A percentile compares a stretch with the other conserved stretches of the same genome.
Conservation (phyloP, 2,797 vertebrate genomes). For the Psittacula derbiana region DNA sequence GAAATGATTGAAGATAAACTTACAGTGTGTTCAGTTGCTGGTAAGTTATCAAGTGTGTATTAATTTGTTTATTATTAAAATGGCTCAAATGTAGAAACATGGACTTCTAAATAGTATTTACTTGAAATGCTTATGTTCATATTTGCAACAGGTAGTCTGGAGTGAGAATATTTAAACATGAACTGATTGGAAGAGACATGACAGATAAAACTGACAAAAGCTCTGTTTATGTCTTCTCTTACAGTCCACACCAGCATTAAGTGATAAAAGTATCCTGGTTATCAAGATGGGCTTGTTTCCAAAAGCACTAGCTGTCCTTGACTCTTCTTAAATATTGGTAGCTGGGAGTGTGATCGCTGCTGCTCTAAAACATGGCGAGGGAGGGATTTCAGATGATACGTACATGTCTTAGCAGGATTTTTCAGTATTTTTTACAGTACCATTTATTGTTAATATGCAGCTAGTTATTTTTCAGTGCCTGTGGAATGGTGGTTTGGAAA, state of each 20-base stretch:
- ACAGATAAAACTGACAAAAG: background rate
- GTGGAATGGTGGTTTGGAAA: background rate
- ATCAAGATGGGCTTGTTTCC: background rate
- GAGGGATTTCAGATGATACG: background rate
- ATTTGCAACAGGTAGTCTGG: background rate
- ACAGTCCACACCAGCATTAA: background rate
- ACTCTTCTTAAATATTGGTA: background rate
- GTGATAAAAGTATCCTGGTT: background rate
- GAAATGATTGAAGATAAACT: conserved; percentile 80
- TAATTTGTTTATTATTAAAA: background rate
- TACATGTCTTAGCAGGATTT: background rate
- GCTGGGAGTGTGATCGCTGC: background rate
- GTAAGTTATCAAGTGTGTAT: conserved; percentile 62
- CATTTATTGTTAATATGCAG: background rate
- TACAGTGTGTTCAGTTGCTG: conserved; percentile 75
- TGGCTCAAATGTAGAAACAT: background rate
- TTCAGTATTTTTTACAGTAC: background rate
- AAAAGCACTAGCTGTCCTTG: background rate
- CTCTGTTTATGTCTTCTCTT: background rate
- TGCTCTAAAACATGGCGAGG: background rate
- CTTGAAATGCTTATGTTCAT: background rate
- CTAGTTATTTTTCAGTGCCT: background rate
- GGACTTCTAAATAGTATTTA: background rate
- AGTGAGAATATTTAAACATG: background rate
- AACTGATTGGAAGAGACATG: background rate